phyloP scores from a whole-genome alignment of 2,113 vertebrate species.

The Miniopterus natalensis region DNA sequence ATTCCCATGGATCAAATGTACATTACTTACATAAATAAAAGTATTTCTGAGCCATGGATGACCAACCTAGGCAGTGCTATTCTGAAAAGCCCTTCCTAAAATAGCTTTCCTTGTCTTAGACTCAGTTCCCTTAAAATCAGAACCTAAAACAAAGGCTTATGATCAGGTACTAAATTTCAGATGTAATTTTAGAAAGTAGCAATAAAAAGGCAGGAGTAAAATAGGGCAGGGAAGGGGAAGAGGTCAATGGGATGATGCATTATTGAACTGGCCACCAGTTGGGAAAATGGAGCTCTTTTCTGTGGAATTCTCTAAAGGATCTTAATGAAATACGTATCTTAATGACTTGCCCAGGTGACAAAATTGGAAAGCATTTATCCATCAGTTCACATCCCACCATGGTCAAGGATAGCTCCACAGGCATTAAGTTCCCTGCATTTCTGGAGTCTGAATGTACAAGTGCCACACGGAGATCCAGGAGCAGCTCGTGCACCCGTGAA shows the following conservation, averaged over 20 bases:
- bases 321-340: not conserved
- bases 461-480: not conserved
- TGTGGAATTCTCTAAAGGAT: not conserved
- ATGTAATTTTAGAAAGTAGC: not conserved
- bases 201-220: slow-evolving; percentile 16
- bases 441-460: not conserved
- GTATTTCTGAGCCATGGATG: not conserved
- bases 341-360: not conserved
- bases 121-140: not conserved
- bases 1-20: not conserved
- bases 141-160: not conserved
- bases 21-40: not conserved
- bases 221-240: not conserved
- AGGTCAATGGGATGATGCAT: not conserved
- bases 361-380: not conserved
- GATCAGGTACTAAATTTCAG: not conserved
- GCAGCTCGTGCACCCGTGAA: not conserved
- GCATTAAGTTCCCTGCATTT: not conserved
- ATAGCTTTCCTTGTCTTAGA: not conserved
- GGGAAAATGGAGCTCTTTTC: not conserved
- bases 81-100: not conserved
- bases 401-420: not conserved
- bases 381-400: not conserved
- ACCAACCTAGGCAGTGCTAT: not conserved
- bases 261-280: not conserved